These are phyloP conservation scores for Sinohyriopsis cumingii DNA, from an alignment of 2,888 invertebrate genomes.

Conservation along the genomic window DNA sequence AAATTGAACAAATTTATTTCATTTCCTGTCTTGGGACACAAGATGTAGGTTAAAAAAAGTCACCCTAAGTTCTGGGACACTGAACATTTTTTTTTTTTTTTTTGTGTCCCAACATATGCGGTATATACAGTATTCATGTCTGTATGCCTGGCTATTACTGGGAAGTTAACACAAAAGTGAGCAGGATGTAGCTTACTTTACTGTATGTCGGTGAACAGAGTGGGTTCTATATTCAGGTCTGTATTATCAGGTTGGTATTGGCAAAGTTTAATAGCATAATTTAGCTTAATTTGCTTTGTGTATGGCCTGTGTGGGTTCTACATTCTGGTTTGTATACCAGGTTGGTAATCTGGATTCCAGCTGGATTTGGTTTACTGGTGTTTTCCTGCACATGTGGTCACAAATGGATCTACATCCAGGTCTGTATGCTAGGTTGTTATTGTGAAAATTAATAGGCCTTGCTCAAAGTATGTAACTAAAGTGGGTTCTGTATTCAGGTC, in stretches of 20 bases:
- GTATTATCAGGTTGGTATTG: conserved; percentile 55
- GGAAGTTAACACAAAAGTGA: too few relatives aligned
- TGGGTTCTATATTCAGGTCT: conserved; percentile 70
- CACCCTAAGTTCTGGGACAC: too few relatives aligned
- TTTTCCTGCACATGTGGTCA: conserved; percentile 69
- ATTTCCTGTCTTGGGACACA: too few relatives aligned
- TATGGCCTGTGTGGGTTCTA: conserved; percentile 70
- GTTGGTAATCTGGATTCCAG: conserved; percentile 75
- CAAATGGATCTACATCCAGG: conserved; percentile 69
- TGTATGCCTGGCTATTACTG: too few relatives aligned
- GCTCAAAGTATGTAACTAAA: too few relatives aligned
- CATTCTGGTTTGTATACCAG: conserved; percentile 68
- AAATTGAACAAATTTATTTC: too few relatives aligned
- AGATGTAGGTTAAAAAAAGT: too few relatives aligned
- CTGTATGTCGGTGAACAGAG: conserved; percentile 69
- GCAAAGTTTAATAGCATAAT: conserved; percentile 81
- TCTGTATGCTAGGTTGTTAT: conserved; percentile 61
- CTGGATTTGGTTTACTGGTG: conserved; percentile 75
- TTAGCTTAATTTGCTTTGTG: conserved; percentile 73
- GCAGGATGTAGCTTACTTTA: too few relatives aligned
- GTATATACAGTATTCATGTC: too few relatives aligned
- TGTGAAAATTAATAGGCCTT: conserved; percentile 79
- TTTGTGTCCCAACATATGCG: too few relatives aligned
- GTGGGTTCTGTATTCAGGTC: too few relatives aligned
- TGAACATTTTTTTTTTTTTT: too few relatives aligned